phyloP scores from a whole-genome alignment of 2,797 vertebrate genomes.

The Gouania willdenowi region DNA sequence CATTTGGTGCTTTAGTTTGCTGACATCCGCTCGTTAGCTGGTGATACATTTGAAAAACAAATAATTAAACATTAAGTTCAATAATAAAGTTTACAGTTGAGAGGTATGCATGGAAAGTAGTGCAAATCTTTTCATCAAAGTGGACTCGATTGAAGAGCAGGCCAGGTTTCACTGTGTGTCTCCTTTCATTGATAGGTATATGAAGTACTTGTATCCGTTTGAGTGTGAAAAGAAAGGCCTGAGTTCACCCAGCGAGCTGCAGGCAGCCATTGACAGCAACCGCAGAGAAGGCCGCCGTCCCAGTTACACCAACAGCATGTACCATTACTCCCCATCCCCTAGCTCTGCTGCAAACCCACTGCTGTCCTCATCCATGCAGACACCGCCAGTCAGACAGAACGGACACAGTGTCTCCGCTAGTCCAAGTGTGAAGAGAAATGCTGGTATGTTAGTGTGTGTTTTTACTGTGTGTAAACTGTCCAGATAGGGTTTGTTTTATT shows the following conservation, averaged over 20 bases:
- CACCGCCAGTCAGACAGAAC: slow-evolving; percentile 67
- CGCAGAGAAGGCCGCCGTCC: slow-evolving; percentile 90
- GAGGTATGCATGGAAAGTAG: too few species aligned
- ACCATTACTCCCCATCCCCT: slow-evolving; percentile 82
- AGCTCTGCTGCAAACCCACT: slow-evolving; percentile 70
- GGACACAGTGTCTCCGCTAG: slow-evolving; percentile 69
- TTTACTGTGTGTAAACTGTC: too few species aligned
- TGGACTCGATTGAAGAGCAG: too few species aligned
- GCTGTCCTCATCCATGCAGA: slow-evolving; percentile 83
- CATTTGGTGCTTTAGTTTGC: too few species aligned
- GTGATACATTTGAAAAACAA: too few species aligned
- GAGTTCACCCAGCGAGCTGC: slow-evolving; percentile 92
- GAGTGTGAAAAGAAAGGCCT: slow-evolving; percentile 93
- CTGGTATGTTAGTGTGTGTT: slow-evolving; percentile 41
- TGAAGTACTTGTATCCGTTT: slow-evolving; percentile 98
- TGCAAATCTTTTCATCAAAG: too few species aligned
- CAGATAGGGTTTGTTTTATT: too few species aligned
- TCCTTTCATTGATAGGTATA: slow-evolving; percentile 88
- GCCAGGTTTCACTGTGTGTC: too few species aligned
- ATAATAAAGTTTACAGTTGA: too few species aligned
- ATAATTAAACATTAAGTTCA: too few species aligned
- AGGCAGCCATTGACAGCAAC: slow-evolving; percentile 97
- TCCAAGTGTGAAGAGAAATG: slow-evolving; percentile 61
- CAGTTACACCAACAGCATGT: slow-evolving; percentile 81
- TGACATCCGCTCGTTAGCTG: too few species aligned